These are phyloP conservation scores for Sylvilagus bachmani DNA, from an alignment of 2,113 vertebrate genomes.

Conservation along the genomic window DNA sequence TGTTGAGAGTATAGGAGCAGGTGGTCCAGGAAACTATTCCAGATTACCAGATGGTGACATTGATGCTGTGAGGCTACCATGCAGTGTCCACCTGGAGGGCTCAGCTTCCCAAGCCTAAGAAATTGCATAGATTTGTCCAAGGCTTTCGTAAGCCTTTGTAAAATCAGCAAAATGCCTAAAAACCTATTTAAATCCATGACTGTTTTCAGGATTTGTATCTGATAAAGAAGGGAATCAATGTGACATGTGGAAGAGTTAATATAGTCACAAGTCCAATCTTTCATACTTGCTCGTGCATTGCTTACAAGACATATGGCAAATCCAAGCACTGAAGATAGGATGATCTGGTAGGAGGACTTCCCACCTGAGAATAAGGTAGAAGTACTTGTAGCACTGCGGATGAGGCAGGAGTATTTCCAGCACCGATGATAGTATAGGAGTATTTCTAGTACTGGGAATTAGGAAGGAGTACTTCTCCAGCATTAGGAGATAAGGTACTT, in stretches of 20 bases:
- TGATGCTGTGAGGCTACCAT: too few species aligned
- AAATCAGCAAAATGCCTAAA: neutral
- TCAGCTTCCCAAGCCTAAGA: neutral
- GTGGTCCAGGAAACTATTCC: neutral
- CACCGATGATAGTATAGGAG: neutral
- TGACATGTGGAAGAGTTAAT: neutral
- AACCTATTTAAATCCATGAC: neutral
- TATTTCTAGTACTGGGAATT: too few species aligned
- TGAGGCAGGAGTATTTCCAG: neutral
- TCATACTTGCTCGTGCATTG: neutral
- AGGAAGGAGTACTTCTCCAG: too few species aligned
- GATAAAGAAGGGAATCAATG: constrained; percentile 26
- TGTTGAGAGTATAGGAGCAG: neutral
- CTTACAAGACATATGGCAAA: neutral
- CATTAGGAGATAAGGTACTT: too few species aligned
- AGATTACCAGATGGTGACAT: neutral
- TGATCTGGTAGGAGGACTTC: neutral
- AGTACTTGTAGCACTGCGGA: too few species aligned
- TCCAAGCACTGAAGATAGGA: neutral
- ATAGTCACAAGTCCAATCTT: neutral
- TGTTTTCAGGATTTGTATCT: constrained; percentile 20
- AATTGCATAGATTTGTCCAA: neutral
- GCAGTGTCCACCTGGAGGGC: neutral
- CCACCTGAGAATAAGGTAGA: too few species aligned
- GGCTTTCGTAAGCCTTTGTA: neutral